A percentile compares a stretch with the other conserved stretches of the same genome.
These are phyloP conservation scores for Morus bassanus DNA, from an alignment of 2,797 vertebrate species.

Conservation along the genomic window DNA sequence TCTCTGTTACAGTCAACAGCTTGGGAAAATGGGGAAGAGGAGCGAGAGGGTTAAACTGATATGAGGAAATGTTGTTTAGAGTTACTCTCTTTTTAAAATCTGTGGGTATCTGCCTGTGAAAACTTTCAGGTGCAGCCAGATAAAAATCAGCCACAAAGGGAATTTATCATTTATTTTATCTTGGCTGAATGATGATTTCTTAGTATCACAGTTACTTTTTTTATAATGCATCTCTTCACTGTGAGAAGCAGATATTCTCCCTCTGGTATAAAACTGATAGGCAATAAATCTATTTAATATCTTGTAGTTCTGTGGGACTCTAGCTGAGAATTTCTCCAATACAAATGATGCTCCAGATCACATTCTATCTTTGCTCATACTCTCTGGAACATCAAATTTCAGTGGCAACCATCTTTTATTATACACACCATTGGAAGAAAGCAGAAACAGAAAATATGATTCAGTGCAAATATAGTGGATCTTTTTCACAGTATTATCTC, in stretches of 20 bases:
- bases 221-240: conserved; percentile 57
- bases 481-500: not conserved
- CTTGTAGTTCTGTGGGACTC: conserved; percentile 47
- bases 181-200: conserved; percentile 52
- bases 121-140: conserved; percentile 43
- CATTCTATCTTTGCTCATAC: conserved; percentile 48
- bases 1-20: not conserved
- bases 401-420: conserved; percentile 47
- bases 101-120: not conserved
- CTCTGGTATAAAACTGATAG: conserved; percentile 65
- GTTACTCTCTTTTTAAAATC: conserved; percentile 20
- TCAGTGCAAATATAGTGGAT: not conserved
- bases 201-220: conserved; percentile 45
- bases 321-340: conserved; percentile 50
- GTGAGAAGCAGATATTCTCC: conserved; percentile 55
- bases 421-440: not conserved
- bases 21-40: not conserved
- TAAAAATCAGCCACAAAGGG: conserved; percentile 47
- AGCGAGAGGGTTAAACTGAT: not conserved
- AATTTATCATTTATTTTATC: conserved; percentile 60
- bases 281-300: conserved; percentile 71
- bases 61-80: not conserved
- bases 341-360: conserved; percentile 59
- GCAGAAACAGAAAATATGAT: not conserved
- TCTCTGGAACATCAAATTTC: conserved; percentile 60